Base-by-base conservation (phyloP, 2,888 invertebrate species). In the Allacma fusca region DNA sequence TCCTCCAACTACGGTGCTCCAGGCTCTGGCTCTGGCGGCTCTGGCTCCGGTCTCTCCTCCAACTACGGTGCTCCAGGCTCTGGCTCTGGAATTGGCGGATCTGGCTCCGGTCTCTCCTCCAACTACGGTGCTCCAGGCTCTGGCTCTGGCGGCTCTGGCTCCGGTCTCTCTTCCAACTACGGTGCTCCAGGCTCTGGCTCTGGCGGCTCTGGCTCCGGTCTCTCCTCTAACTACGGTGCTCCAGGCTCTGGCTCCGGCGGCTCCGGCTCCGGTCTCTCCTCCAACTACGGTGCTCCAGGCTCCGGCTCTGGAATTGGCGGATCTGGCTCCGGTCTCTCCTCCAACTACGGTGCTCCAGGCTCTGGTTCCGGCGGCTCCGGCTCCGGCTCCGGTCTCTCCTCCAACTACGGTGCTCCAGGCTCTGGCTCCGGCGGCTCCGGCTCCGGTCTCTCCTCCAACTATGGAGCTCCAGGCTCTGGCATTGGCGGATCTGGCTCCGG, bases 1-100 rank as follows among this genome's bases (percentile, higher is more conserved):
- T 65, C 65, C 16, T 24, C 73, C 62, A 59, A 62, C 21, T 73
- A 73, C 23, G 73, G 73, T 29, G 69, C 69, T 24, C 69, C 69
- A 21, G 69, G 44, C 2, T 69, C 50, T 23, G n/a, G 23, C 23
- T 13, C 28, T n/a, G 23, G 24, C 23, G 73, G 44, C 1, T 69
- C 50, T 44, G n/a, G 23, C 23, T 13, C 28, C 23, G 23, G 24
- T 23, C 23, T 62, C 13, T 13, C 12, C 26, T 13, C 26, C n/a
- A 19, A 12, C 28, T 65, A 65, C 26, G 65, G 65, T 65, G 65
- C 65, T 65, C 65, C 65, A 26, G 29, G 28, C 12, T 62, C 62
- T 21, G 62, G 13, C 21, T 62, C 21, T 62, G 62, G 62, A 24
- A 13, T 21, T 62, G 62, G 62, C 62, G 57, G 72, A 1, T 57